phyloP scores from a whole-genome alignment of 2,797 vertebrate genomes.

The Coregonus suidteri region DNA sequence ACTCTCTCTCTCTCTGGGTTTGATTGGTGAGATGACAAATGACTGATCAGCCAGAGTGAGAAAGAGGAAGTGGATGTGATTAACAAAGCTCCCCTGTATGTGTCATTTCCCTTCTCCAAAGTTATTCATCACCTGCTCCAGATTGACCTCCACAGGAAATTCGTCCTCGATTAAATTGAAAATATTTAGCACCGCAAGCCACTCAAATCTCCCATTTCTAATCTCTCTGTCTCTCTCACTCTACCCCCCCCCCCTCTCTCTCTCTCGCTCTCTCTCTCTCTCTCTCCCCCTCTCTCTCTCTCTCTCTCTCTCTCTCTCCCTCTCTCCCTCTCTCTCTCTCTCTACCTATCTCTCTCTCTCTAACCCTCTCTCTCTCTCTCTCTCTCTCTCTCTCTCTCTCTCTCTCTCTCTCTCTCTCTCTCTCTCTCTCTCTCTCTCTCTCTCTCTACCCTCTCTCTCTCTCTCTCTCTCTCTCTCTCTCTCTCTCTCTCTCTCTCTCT shows the following conservation, averaged over 20 bases:
- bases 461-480: too few species aligned
- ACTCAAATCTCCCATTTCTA: background rate
- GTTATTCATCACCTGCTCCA: slow-evolving; percentile 4
- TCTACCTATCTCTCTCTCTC: background rate
- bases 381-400: too few species aligned
- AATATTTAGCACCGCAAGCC: background rate
- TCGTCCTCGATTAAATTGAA: background rate
- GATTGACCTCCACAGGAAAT: slow-evolving; percentile 12
- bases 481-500: too few species aligned
- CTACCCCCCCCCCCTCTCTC: too few species aligned
- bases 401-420: too few species aligned
- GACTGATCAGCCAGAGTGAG: background rate
- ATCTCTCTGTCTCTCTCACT: background rate
- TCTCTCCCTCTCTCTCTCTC: background rate
- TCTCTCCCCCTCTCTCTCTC: too few species aligned
- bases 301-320: background rate
- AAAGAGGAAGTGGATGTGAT: slow-evolving; percentile 4
- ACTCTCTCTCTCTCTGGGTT: background rate
- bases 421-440: too few species aligned
- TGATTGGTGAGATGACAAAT: slow-evolving; percentile 11
- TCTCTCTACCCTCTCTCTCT: too few species aligned
- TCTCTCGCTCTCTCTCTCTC: too few species aligned
- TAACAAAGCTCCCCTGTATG: background rate
- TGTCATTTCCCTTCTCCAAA: background rate
- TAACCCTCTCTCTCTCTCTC: too few species aligned